Percentiles rank a stretch among this genome's conserved stretches.
Evolutionary conservation across 2,797 vertebrate species (phyloP).

Genomic region (Alauda arvensis): DNA sequence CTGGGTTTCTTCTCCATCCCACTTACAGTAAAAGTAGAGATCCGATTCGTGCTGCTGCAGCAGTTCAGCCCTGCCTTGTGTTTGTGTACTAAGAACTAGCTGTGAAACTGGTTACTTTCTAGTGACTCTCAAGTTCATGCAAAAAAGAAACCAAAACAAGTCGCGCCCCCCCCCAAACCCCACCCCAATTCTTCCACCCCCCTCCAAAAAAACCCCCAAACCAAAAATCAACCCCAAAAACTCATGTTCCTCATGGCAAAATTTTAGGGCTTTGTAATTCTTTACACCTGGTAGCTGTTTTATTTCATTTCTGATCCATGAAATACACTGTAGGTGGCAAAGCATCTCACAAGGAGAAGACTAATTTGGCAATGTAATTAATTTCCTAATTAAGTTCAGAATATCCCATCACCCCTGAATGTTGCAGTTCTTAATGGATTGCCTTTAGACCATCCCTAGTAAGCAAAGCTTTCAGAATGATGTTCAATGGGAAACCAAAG

Average conservation of each 20-base stretch:
- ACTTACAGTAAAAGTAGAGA: neutral
- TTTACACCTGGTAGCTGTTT: neutral
- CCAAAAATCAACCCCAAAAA: neutral
- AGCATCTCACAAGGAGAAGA: neutral
- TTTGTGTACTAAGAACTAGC: neutral
- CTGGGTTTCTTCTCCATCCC: neutral
- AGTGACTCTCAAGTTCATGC: neutral
- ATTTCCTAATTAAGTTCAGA: neutral
- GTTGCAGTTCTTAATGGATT: neutral
- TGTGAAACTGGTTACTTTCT: neutral
- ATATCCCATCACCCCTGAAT: neutral
- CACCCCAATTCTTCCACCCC: too few species aligned
- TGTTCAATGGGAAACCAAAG: neutral
- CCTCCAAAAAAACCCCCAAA: neutral
- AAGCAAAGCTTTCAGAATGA: neutral
- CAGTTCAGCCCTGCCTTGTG: neutral
- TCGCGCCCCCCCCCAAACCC: neutral
- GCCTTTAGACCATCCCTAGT: neutral
- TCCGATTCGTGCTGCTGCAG: neutral
- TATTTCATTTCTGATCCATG: neutral
- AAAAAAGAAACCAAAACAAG: neutral
- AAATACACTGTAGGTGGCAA: neutral
- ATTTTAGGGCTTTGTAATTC: neutral
- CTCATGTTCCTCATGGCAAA: accelerated
- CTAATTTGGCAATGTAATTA: neutral